phyloP scores from a whole-genome alignment of 2,797 vertebrate genomes.

The Geotrypetes seraphini region DNA sequence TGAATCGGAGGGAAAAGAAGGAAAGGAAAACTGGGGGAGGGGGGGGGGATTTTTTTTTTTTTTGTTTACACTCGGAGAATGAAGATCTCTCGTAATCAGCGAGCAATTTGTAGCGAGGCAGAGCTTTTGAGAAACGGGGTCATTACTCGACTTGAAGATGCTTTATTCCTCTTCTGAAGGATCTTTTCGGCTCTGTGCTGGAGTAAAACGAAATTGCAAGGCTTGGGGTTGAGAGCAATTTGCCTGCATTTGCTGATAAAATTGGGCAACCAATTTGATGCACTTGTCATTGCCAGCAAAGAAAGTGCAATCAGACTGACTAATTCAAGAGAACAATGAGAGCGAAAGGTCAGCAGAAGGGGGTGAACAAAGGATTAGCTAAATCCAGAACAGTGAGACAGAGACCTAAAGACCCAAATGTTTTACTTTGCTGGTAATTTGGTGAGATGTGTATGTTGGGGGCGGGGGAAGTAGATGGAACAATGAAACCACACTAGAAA shows the following conservation, averaged over 20 bases:
- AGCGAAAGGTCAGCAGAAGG: neutral
- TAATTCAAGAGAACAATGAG: conserved; percentile 17
- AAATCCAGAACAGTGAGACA: too few relatives aligned
- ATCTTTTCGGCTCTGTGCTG: neutral
- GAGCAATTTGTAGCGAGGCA: conserved; percentile 6
- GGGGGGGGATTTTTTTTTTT: neutral
- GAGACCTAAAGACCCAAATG: neutral
- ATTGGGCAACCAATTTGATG: conserved; percentile 8
- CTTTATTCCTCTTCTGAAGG: conserved; percentile 3
- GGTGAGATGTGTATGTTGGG: neutral
- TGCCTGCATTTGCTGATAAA: conserved; percentile 6
- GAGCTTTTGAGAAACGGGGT: conserved; percentile 10
- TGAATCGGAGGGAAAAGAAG: neutral
- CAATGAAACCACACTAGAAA: too few relatives aligned
- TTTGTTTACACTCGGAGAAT: neutral
- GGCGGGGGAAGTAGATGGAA: too few relatives aligned
- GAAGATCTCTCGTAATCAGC: conserved; percentile 1
- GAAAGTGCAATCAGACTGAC: conserved; percentile 8
- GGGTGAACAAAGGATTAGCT: too few relatives aligned
- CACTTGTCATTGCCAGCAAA: conserved; percentile 7
- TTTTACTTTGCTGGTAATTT: neutral
- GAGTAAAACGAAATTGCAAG: conserved; percentile 4
- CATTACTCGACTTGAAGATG: conserved; percentile 9
- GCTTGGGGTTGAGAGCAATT: conserved; percentile 3
- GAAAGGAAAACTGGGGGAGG: too few relatives aligned